These are phyloP conservation scores for Cordilura impudica DNA, from an alignment of 2,888 invertebrate genomes.

Conservation along the genomic window DNA sequence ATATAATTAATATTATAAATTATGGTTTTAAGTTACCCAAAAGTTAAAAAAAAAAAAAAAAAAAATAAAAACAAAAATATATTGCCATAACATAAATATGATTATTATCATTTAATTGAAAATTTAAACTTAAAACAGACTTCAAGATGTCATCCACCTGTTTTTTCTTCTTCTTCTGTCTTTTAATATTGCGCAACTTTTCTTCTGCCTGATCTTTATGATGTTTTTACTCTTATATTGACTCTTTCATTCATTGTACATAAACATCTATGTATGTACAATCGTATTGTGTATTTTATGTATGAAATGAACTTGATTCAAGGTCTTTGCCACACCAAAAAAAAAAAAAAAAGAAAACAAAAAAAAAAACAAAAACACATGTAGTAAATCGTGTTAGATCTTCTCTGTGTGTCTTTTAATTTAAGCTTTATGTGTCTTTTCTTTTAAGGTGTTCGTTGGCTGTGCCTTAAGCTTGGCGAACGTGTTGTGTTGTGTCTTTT, in stretches of 20 bases:
- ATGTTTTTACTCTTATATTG: not conserved
- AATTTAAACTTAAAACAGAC: not conserved
- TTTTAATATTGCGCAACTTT: slow-evolving; percentile 32
- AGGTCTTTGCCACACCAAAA: slow-evolving; percentile 63
- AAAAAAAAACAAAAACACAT: not conserved
- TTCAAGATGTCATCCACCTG: slow-evolving; percentile 41
- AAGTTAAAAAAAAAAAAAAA: not conserved
- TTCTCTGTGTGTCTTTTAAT: not conserved
- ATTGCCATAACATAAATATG: not conserved
- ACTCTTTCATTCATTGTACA: not conserved
- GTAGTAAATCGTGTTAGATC: slow-evolving; percentile 24
- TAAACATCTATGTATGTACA: slow-evolving; percentile 21
- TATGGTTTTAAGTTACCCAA: no score
- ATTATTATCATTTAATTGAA: slow-evolving; percentile 1
- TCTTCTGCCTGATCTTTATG: not conserved
- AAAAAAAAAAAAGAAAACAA: not conserved
- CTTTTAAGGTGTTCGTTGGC: not conserved
- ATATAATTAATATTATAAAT: no score
- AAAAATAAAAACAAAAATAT: not conserved
- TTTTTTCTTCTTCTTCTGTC: not conserved
- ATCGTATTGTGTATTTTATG: slow-evolving; percentile 13
- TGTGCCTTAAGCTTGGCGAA: not conserved
- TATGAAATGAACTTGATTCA: slow-evolving; percentile 62
- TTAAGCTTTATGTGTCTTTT: slow-evolving; percentile 4
- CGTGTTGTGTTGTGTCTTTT: not conserved